A percentile compares a stretch with the other conserved stretches of the same genome.
Evolutionary conservation across 2,888 invertebrate species (phyloP).

Genomic region (Aleiodes testaceus): DNA sequence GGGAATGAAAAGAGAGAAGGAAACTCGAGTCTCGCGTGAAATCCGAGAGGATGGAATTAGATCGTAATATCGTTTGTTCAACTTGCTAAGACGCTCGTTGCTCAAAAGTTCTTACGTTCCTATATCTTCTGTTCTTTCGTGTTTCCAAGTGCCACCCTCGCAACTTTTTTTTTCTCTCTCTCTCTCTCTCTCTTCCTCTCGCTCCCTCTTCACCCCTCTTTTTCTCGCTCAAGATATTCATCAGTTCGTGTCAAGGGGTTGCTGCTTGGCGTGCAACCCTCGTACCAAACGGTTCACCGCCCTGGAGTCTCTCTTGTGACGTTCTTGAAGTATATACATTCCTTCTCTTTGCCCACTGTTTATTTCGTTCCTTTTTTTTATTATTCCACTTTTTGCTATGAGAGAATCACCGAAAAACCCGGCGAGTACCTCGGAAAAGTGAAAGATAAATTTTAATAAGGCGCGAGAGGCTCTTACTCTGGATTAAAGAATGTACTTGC

Average conservation of each 20-base stretch:
- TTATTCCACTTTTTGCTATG: background rate
- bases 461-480: constrained; percentile 20
- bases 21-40: constrained; percentile 46
- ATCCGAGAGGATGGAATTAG: constrained; percentile 46
- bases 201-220: background rate
- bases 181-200: constrained; percentile 9
- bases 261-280: constrained; percentile 45
- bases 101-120: constrained; percentile 32
- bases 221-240: constrained; percentile 55
- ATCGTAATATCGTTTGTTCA: constrained; percentile 45
- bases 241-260: constrained; percentile 61
- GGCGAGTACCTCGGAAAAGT: constrained; percentile 20
- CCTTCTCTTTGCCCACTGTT: background rate
- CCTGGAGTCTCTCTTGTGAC: constrained; percentile 35
- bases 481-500: constrained; percentile 24
- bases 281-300: constrained; percentile 41
- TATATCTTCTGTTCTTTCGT: constrained; percentile 25
- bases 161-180: background rate
- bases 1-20: constrained; percentile 21
- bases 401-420: constrained; percentile 32
- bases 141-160: constrained; percentile 31
- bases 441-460: constrained; percentile 41
- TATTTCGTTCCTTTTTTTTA: constrained; percentile 18
- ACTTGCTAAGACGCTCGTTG: constrained; percentile 34
- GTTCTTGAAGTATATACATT: constrained; percentile 28